These are phyloP conservation scores for Pristiophorus japonicus DNA, from an alignment of 2,113 vertebrate genomes.

Conservation along the genomic window DNA sequence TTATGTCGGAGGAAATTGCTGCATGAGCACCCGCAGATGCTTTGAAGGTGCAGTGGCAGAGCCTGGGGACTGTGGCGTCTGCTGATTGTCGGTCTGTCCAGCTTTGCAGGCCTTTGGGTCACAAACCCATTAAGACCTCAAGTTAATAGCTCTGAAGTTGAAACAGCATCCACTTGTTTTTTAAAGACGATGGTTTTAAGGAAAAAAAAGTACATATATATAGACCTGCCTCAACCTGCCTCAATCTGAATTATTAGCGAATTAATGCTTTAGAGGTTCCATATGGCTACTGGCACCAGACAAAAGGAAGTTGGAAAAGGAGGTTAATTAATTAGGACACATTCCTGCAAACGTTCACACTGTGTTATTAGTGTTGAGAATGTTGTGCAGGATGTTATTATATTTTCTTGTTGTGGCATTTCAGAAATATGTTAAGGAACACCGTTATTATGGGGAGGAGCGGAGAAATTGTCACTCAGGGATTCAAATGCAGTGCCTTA, in stretches of 20 bases:
- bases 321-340: conserved; percentile 62
- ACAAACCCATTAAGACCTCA: conserved; percentile 45
- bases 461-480: background rate
- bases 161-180: conserved; percentile 52
- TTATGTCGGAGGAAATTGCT: conserved; percentile 46
- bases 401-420: conserved; percentile 50
- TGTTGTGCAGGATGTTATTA: conserved; percentile 56
- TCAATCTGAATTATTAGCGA: conserved; percentile 44
- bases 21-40: conserved; percentile 47
- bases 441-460: conserved; percentile 39
- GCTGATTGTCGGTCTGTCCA: conserved; percentile 39
- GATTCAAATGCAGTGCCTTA: background rate
- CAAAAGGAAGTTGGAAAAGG: conserved; percentile 56
- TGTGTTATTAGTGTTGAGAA: conserved; percentile 54
- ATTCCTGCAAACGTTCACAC: conserved; percentile 59
- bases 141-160: conserved; percentile 47
- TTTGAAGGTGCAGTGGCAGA: conserved; percentile 42
- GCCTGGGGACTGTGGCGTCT: conserved; percentile 35
- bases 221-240: conserved; percentile 48
- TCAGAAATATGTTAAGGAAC: conserved; percentile 55
- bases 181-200: conserved; percentile 45
- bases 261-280: conserved; percentile 73
- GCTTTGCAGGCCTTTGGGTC: conserved; percentile 41
- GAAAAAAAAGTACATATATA: background rate
- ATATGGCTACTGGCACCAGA: conserved; percentile 71